Base-by-base conservation (phyloP, 2,888 invertebrate genomes). In the Caenorhabditis sinica region DNA sequence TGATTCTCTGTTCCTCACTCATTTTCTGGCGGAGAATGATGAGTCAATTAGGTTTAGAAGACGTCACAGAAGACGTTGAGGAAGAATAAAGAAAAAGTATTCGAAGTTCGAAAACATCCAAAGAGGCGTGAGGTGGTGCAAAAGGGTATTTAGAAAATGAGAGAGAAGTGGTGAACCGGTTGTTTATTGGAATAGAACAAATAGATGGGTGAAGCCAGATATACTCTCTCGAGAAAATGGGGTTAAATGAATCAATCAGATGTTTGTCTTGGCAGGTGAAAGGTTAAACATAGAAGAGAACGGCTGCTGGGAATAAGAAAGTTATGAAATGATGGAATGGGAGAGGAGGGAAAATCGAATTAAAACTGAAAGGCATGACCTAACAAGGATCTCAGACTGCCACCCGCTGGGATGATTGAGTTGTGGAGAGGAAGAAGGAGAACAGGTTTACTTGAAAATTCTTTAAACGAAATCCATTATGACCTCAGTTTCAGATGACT, bases 111-210 rank as follows among this genome's bases (percentile, higher is more conserved):
- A 65, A 43, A 43, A 63, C 25, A 43, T 25, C 15, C 25, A 30
- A 25, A 73, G 72, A 61, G 60, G 56, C 23, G 56, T 33, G 49
- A 69, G 69, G 30, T 43, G 61, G 74, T 61, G 75, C 49, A 53
- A 56, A 74, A 56, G 33, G 74, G 51, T 28, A 53, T 60, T 33
- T 28, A 65, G 56, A 23, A 61, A 61, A 61, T 28, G 74, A 65
- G 33, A 23, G 33, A 69, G 15, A 45, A 36, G 43, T 11, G 28
- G 53, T 56, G 80, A 80, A 73, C 71, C 73, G 73, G 72, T 72
- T 63, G 80, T 65, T 45, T 43, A 63, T 61, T 40, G 73, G 73
- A 40, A 23, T n/a, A 71, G 71, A 72, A 79, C 71, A 79, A 72
- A 79, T 61, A 79, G 69, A 71, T 71, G 23, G 61, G 43, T 33